Evolutionary conservation across 2,113 vertebrate species (phyloP), one percentile per base, ranked within the genome.

Genomic region (Clinocottus analis): DNA sequence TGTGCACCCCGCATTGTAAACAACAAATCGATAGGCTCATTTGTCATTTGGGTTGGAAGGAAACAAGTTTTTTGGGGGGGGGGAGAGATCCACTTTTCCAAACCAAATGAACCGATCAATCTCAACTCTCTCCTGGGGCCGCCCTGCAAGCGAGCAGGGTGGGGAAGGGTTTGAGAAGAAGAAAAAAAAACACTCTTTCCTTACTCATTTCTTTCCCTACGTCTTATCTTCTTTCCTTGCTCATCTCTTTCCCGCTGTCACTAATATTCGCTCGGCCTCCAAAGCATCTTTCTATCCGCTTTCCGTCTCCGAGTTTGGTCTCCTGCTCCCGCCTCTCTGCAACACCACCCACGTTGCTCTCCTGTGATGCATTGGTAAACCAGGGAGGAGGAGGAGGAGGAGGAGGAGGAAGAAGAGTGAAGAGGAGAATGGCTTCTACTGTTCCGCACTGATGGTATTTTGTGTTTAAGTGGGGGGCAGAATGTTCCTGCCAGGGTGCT

Each of bases 31-130:
- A 95, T 94, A 93, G 85, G 85, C 87, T 94, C 89, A 94, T 94
- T 94, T 93, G 93, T 94, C 93, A 94, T 92, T 91, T 80, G 84
- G 85, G 89, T 93, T 91, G 80, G 88, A 86, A 92, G 93, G 92
- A 94, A 93, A 92, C 88, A 87, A 56, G 79, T 94, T 94, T 93
- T 93, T 90, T 81, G 80, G 87, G 39, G 81, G 80, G 87, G 39
- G 81, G 78, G 86, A 81, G 86, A 83, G 86, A 93, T 94, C 87
- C 90, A 91, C 93, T 94, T 93, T 94, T 94, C 91, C 90, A 90
- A 93, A 84, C 91, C 92, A 94, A 94, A 94, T 90, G 91, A 94
- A 93, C 86, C 89, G 87, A 94, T 94, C 93, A 94, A 93, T 95
- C 87, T 91, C 75, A 3, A 19, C 51, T 53, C 87, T 90, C 91